A percentile compares a stretch with the other conserved stretches of the same genome.
Evolutionary conservation across 2,888 invertebrate genomes (phyloP).

Genomic region (Andrena bucephala): DNA sequence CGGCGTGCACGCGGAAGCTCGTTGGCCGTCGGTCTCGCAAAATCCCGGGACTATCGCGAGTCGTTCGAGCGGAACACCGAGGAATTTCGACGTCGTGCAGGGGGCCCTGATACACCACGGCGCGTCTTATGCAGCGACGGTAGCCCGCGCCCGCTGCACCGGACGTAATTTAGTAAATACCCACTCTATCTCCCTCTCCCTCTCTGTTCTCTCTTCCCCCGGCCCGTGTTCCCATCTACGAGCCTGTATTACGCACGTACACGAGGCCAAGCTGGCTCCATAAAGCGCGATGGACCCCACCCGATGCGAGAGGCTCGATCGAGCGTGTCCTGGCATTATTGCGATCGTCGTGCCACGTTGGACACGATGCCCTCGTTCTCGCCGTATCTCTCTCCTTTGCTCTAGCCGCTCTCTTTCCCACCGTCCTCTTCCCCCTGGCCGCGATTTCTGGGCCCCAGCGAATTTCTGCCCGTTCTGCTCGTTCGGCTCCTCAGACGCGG

Average conservation of each 20-base stretch:
- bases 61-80: constrained; percentile 49
- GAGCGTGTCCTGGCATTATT: constrained; percentile 79
- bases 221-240: constrained; percentile 38
- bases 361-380: constrained; percentile 65
- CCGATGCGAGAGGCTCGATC: constrained; percentile 77
- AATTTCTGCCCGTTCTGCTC: not conserved
- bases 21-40: constrained; percentile 15
- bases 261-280: constrained; percentile 48
- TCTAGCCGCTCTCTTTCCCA: constrained; percentile 3
- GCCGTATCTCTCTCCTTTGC: constrained; percentile 15
- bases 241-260: constrained; percentile 61
- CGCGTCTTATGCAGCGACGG: constrained; percentile 37
- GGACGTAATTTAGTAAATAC: constrained; percentile 72
- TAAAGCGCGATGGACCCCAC: constrained; percentile 77
- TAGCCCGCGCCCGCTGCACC: constrained; percentile 54
- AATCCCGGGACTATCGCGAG: constrained; percentile 46
- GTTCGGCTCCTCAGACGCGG: not conserved
- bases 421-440: not conserved
- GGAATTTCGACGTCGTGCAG: constrained; percentile 48
- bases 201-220: no score
- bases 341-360: constrained; percentile 74
- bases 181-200: constrained; percentile 20
- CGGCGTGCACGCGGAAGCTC: constrained; percentile 30
- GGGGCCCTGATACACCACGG: constrained; percentile 22
- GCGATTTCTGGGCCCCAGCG: not conserved